These are phyloP conservation scores for Parasteatoda tepidariorum DNA, from an alignment of 1,140 invertebrate genomes.

Conservation along the genomic window DNA sequence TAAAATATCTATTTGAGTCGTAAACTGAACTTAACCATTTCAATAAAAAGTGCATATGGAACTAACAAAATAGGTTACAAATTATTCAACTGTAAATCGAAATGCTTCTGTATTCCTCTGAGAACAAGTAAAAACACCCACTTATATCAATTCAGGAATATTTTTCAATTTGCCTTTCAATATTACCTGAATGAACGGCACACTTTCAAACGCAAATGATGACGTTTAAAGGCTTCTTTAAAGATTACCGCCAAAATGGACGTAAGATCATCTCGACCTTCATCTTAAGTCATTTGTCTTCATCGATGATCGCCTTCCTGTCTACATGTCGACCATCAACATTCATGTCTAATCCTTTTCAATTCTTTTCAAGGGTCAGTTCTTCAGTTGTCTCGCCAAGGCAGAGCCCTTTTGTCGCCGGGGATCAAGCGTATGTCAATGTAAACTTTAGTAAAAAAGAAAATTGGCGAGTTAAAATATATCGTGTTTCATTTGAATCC, in stretches of 20 bases:
- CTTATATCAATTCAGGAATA: not conserved
- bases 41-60: too few species aligned
- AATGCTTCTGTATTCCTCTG: not conserved
- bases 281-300: constrained; percentile 22
- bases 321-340: constrained; percentile 10
- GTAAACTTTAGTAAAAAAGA: not conserved
- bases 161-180: not conserved
- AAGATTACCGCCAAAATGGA: not conserved
- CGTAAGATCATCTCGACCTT: not conserved
- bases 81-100: not conserved
- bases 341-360: not conserved
- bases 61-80: too few species aligned
- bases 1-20: too few species aligned
- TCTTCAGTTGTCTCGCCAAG: not conserved
- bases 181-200: constrained; percentile 12
- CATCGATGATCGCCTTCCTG: constrained; percentile 20
- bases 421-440: not conserved
- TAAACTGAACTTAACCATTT: too few species aligned
- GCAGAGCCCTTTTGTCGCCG: not conserved
- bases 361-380: not conserved
- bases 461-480: too few species aligned
- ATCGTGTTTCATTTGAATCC: too few species aligned
- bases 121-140: not conserved
- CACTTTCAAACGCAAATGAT: not conserved
- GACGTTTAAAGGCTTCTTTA: not conserved